Evolutionary conservation across 2,797 vertebrate species (phyloP).

Genomic region (Enteromius treurensis): DNA sequence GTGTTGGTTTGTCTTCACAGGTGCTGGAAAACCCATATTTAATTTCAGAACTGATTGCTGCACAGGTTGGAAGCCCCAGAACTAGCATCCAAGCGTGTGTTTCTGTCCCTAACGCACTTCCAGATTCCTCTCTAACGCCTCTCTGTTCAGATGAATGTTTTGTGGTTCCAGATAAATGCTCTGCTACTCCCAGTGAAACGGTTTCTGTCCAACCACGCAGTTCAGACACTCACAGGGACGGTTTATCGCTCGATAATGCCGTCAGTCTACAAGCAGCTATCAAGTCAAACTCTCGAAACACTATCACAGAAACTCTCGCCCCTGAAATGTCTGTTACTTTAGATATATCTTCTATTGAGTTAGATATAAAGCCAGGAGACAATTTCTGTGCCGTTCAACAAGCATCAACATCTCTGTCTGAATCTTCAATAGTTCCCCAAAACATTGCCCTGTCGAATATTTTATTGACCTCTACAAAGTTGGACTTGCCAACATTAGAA

Average conservation of each 20-base stretch:
- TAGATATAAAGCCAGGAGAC: slow-evolving; percentile 27
- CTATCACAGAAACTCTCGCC: neutral
- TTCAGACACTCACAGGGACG: slow-evolving; percentile 13
- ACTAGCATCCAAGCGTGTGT: slow-evolving; percentile 53
- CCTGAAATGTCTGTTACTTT: neutral
- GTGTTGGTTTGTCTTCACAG: slow-evolving; percentile 80
- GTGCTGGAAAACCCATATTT: slow-evolving; percentile 79
- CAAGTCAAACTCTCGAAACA: neutral
- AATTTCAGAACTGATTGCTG: slow-evolving; percentile 72
- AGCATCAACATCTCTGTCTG: slow-evolving; percentile 13
- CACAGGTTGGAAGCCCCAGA: slow-evolving; percentile 62
- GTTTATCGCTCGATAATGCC: neutral
- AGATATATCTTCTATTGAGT: slow-evolving; percentile 1
- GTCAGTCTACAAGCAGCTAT: neutral
- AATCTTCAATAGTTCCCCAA: neutral
- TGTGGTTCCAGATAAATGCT: neutral
- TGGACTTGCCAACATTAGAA: slow-evolving; percentile 23
- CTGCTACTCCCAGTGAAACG: slow-evolving; percentile 32
- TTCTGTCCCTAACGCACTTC: slow-evolving; percentile 61
- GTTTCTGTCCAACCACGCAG: neutral
- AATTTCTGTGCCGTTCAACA: slow-evolving; percentile 26
- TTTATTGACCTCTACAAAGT: neutral
- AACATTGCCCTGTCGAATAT: neutral
- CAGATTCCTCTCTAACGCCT: slow-evolving; percentile 59
- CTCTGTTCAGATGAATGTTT: slow-evolving; percentile 46